Conservation (phyloP, 2,888 invertebrate species). For the Lasioglossum lativentre region DNA sequence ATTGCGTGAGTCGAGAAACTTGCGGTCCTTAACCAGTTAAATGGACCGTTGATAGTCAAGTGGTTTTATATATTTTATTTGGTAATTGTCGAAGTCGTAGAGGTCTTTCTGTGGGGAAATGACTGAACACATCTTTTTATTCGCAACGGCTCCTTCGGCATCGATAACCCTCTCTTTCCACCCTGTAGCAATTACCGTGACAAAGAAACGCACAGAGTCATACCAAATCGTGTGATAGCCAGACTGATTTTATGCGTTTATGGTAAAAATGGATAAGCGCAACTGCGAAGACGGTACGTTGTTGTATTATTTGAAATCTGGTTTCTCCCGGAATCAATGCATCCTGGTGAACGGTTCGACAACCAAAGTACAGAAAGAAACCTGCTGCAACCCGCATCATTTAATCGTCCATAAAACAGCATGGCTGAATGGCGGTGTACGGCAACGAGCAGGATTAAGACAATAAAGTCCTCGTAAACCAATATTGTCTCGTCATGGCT, state of each 20-base stretch:
- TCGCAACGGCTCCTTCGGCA: too few relatives aligned
- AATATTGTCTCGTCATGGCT: conserved; percentile 11
- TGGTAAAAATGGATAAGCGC: background rate
- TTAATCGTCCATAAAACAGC: conserved; percentile 6
- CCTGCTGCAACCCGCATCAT: too few relatives aligned
- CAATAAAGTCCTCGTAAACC: conserved; percentile 20
- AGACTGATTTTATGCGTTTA: background rate
- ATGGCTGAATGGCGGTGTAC: background rate
- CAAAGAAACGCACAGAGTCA: background rate
- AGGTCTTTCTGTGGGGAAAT: background rate
- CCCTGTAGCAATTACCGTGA: background rate
- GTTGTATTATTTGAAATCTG: background rate
- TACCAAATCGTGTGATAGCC: background rate
- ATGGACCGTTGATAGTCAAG: background rate
- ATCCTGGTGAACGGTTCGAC: background rate
- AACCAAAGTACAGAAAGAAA: background rate
- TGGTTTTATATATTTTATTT: background rate
- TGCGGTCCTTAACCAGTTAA: background rate
- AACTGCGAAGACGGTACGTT: background rate
- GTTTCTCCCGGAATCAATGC: background rate
- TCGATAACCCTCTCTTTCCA: background rate
- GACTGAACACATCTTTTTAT: background rate
- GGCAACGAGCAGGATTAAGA: conserved; percentile 19
- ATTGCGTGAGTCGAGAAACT: background rate
- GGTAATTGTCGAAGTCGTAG: background rate